Evolutionary conservation across 2,113 vertebrate species (phyloP).

Genomic region (Hirundichthys speculiger): DNA sequence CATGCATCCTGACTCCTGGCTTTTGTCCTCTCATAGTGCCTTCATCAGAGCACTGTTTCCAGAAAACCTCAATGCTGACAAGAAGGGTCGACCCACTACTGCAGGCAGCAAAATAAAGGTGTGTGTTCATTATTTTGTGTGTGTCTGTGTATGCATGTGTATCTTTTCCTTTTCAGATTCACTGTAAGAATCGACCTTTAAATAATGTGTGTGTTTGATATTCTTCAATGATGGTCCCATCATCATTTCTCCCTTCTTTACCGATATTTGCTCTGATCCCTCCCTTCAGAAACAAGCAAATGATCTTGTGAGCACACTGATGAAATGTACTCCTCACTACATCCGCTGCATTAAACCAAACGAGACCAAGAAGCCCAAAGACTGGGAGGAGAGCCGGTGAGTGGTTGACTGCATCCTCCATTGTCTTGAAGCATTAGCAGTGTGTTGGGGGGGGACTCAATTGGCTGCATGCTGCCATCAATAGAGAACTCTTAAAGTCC

Average conservation of each 20-base stretch:
- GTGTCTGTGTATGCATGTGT: neutral
- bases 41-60: constrained; percentile 95
- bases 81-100: constrained; percentile 97
- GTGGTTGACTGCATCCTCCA: constrained; percentile 17
- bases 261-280: constrained; percentile 31
- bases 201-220: constrained; percentile 4
- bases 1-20: constrained; percentile 9
- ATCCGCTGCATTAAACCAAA: constrained; percentile 99
- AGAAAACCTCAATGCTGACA: constrained; percentile 96
- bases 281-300: constrained; percentile 94
- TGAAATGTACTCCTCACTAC: constrained; percentile 98
- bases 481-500: no score
- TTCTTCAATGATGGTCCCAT: neutral
- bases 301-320: constrained; percentile 94
- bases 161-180: constrained; percentile 14
- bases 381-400: constrained; percentile 98
- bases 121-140: constrained; percentile 16
- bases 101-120: constrained; percentile 99
- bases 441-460: no score
- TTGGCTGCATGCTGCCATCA: no score
- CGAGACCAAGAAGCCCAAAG: constrained; percentile 94
- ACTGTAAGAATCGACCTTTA: constrained; percentile 7
- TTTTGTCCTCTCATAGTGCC: constrained; percentile 76
- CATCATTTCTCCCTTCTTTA: neutral
- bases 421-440: neutral